Base-by-base conservation (phyloP, 2,113 vertebrate genomes). In the Heteronetta atricapilla region DNA sequence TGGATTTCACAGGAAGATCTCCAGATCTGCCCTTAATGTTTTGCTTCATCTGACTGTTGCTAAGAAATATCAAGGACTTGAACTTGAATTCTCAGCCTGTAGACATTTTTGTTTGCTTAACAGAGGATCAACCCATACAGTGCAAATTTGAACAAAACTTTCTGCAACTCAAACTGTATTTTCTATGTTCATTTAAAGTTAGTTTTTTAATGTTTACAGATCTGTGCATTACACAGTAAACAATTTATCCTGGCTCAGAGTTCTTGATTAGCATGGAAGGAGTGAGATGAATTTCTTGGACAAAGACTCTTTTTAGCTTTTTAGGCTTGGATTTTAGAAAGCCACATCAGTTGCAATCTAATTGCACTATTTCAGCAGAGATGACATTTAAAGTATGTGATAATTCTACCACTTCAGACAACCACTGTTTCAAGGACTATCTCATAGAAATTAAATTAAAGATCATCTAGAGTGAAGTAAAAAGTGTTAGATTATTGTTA, bases 371-470 rank as follows among this genome's bases (percentile, higher is more conserved):
- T 95, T 94, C 90, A 94, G 84, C 56, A 66, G 74, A 94, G 83
- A 55, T 95, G 95, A 93, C 94, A 80, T 94, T 93, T 97, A 95
- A 95, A 97, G 92, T 93, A 95, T 89, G 83, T 87, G 93, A 97
- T 97, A 95, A 96, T 96, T 95, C 93, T 88, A 90, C 93, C 67
- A 88, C 83, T 94, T 91, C 80, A 94, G 94, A 96, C 77, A 95
- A 90, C 63, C 44, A 81, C 56, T 83, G 40, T 91, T 96, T 95
- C 87, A 95, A 90, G 79, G 74, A 82, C 89, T 90, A 89, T 93
- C 79, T 92, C 64, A 74, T 89, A 91, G 90, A 96, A 93, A 75
- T 55, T 31, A 86, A 84, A 94, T 66, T 68, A 96, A 92, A 60
- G 44, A 93, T 95, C 36, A 81, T 86, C 73, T 87, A 73, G 48